Conservation (phyloP, 1,140 invertebrate genomes). For the Hypothenemus hampei region DNA sequence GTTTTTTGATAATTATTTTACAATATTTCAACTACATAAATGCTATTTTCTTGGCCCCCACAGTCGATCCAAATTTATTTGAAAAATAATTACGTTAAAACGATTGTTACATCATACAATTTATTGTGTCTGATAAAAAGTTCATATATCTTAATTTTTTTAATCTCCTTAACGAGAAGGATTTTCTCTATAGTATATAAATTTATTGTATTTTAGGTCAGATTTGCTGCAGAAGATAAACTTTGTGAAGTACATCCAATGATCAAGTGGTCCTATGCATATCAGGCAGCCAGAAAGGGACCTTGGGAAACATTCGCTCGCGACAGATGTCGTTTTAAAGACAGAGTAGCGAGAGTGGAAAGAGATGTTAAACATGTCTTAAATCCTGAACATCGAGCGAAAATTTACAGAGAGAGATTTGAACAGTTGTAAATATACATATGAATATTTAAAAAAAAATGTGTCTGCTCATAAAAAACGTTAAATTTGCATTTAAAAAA, state of each 20-base stretch:
- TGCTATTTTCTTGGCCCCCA: too few relatives aligned
- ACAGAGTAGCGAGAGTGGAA: slow-evolving; percentile 48
- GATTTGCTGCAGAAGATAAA: slow-evolving; percentile 51
- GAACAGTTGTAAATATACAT: slow-evolving; percentile 1
- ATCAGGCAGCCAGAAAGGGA: slow-evolving; percentile 57
- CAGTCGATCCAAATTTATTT: background rate
- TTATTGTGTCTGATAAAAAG: background rate
- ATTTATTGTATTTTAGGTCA: slow-evolving; percentile 53
- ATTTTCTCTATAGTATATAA: background rate
- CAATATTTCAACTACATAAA: too few relatives aligned
- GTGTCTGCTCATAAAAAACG: background rate
- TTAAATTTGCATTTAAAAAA: too few relatives aligned
- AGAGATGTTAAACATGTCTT: slow-evolving; percentile 50
- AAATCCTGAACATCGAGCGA: slow-evolving; percentile 48
- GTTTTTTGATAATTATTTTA: too few relatives aligned
- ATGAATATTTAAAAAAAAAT: background rate
- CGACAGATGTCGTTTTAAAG: slow-evolving; percentile 55
- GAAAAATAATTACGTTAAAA: background rate
- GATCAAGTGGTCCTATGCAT: slow-evolving; percentile 59
- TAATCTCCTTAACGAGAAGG: background rate
- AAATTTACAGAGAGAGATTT: slow-evolving; percentile 54
- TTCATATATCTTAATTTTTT: background rate
- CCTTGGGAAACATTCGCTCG: slow-evolving; percentile 59
- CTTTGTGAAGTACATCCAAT: slow-evolving; percentile 52
- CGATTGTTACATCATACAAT: too few relatives aligned